phyloP scores from a whole-genome alignment of 1,140 invertebrate species.

The Scaptomyza graminum region DNA sequence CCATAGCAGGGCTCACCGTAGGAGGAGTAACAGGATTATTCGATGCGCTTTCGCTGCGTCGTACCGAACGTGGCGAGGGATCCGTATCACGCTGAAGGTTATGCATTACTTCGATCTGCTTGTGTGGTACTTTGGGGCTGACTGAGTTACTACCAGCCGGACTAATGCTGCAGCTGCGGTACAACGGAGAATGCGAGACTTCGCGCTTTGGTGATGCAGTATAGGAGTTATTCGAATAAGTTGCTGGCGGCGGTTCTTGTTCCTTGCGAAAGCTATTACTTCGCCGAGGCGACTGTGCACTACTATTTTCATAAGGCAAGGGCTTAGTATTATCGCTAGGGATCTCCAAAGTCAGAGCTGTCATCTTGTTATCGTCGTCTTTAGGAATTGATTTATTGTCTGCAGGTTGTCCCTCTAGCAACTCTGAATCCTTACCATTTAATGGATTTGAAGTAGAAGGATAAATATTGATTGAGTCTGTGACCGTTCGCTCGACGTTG shows the following conservation, averaged over 20 bases:
- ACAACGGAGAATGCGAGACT: constrained; percentile 71
- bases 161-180: constrained; percentile 65
- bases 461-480: background rate
- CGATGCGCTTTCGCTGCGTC: constrained; percentile 24
- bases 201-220: constrained; percentile 25
- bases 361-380: constrained; percentile 31
- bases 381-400: background rate
- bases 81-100: constrained; percentile 85
- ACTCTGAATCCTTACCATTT: background rate
- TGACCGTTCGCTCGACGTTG: constrained; percentile 47
- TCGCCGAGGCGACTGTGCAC: constrained; percentile 27
- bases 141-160: constrained; percentile 84
- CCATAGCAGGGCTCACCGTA: background rate
- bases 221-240: background rate
- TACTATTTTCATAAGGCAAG: constrained; percentile 37
- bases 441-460: background rate
- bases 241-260: background rate
- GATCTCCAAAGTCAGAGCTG: constrained; percentile 66
- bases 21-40: constrained; percentile 16
- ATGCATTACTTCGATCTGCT: constrained; percentile 87
- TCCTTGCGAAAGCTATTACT: constrained; percentile 9
- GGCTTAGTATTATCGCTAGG: constrained; percentile 79
- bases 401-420: background rate
- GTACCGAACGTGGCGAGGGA: constrained; percentile 84
- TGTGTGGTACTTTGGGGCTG: constrained; percentile 85